Percentiles rank a stretch among this genome's conserved stretches.
phyloP scores from a whole-genome alignment of 1,140 invertebrate genomes.

The Proales similis region DNA sequence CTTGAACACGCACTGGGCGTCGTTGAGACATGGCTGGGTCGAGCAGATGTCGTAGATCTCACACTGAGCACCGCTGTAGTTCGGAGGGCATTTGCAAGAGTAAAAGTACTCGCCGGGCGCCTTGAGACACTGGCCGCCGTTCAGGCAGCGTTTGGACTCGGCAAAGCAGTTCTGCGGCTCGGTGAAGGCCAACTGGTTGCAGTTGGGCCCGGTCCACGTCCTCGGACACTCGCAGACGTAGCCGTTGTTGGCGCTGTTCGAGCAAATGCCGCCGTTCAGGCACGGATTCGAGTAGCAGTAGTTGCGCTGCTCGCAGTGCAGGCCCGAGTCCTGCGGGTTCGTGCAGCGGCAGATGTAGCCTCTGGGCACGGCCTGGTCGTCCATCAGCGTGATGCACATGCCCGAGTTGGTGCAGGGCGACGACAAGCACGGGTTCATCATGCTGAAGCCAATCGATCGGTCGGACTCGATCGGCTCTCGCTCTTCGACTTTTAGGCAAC shows the following conservation, averaged over 20 bases:
- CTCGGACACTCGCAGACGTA: constrained; percentile 73
- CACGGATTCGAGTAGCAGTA: constrained; percentile 31
- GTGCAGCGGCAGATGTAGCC: constrained; percentile 32
- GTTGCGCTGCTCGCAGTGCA: constrained; percentile 35
- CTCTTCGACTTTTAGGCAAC: no score
- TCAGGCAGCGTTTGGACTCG: constrained; percentile 10
- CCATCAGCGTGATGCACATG: constrained; percentile 33
- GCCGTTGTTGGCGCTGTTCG: constrained; percentile 7
- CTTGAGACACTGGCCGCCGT: constrained; percentile 31
- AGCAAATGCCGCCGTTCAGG: constrained; percentile 15
- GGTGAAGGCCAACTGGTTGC: not conserved
- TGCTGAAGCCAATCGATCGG: no score
- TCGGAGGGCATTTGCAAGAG: constrained; percentile 31
- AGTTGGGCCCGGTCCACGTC: constrained; percentile 75
- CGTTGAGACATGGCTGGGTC: constrained; percentile 42
- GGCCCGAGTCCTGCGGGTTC: constrained; percentile 30
- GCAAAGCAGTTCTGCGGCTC: constrained; percentile 5
- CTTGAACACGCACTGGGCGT: constrained; percentile 40
- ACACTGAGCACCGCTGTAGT: constrained; percentile 28
- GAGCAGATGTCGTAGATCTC: constrained; percentile 39
- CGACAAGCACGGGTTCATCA: constrained; percentile 33
- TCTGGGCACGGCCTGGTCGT: constrained; percentile 19
- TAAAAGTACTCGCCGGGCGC: not conserved
- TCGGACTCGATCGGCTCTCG: no score
- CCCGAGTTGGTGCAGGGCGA: constrained; percentile 32